Conservation (phyloP, 2,888 invertebrate genomes). For the Melanargia galathea region DNA sequence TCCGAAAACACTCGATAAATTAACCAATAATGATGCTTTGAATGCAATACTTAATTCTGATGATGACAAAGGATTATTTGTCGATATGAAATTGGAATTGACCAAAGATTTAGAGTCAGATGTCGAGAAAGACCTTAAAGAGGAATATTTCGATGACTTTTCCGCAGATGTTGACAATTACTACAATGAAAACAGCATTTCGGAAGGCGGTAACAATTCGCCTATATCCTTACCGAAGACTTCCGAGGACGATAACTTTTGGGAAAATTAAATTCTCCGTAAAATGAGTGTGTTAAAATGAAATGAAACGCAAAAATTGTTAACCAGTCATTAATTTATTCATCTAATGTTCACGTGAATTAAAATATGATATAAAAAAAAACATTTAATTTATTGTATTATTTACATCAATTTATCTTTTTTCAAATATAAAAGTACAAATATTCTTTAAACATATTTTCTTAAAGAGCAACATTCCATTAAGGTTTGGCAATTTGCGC, state of each 20-base stretch:
- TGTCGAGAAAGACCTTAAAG: slow-evolving; percentile 42
- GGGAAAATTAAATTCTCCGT: slow-evolving; percentile 55
- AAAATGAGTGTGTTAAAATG: slow-evolving; percentile 31
- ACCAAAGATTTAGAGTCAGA: slow-evolving; percentile 49
- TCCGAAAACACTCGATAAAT: slow-evolving; percentile 45
- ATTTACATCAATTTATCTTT: slow-evolving; percentile 50
- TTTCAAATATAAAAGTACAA: slow-evolving; percentile 76
- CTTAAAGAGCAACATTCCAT: slow-evolving; percentile 49
- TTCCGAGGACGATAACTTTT: slow-evolving; percentile 66
- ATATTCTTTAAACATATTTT: slow-evolving; percentile 54
- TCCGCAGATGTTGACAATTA: slow-evolving; percentile 65
- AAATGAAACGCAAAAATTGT: slow-evolving; percentile 26
- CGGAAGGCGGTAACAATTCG: slow-evolving; percentile 53
- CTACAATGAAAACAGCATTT: slow-evolving; percentile 59
- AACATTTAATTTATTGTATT: slow-evolving; percentile 32
- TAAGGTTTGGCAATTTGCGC: slow-evolving; percentile 51
- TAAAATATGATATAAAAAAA: slow-evolving; percentile 62
- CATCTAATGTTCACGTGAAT: slow-evolving; percentile 61
- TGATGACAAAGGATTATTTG: slow-evolving; percentile 47
- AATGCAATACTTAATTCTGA: slow-evolving; percentile 53
- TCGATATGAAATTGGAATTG: slow-evolving; percentile 48
- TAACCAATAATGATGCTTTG: slow-evolving; percentile 53
- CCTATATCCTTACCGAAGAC: slow-evolving; percentile 60
- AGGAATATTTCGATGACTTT: slow-evolving; percentile 59
- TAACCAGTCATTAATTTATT: slow-evolving; percentile 74